phyloP scores from a whole-genome alignment of 1,140 invertebrate species.

The Polyergus mexicanus region DNA sequence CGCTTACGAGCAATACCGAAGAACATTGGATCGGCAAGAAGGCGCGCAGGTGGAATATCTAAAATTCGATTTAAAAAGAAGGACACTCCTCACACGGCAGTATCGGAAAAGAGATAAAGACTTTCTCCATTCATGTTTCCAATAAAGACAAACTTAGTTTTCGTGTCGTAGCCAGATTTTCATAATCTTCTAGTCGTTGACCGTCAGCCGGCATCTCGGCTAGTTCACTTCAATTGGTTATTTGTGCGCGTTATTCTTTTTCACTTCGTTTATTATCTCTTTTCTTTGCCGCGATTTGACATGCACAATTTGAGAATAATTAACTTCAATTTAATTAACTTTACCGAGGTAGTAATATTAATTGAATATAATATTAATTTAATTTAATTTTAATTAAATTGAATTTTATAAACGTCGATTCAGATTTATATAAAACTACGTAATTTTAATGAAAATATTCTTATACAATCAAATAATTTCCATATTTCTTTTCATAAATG shows the following conservation, averaged over 20 bases:
- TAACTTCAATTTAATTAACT: conserved; percentile 3
- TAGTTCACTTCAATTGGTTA: conserved; percentile 31
- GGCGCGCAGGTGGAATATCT: conserved; percentile 47
- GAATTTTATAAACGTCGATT: not conserved
- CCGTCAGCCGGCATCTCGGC: conserved; percentile 13
- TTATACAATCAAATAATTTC: not conserved
- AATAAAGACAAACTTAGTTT: conserved; percentile 72
- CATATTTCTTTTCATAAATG: not conserved
- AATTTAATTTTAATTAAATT: no score
- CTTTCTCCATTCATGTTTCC: conserved; percentile 49
- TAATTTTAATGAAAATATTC: not conserved
- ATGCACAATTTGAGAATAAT: conserved; percentile 1
- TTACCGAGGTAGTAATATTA: not conserved
- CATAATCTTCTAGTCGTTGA: conserved; percentile 61
- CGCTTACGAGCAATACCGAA: not conserved
- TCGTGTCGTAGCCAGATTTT: conserved; percentile 46
- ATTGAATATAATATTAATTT: not conserved
- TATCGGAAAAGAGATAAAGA: conserved; percentile 29
- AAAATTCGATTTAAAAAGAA: conserved; percentile 69
- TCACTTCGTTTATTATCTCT: not conserved
- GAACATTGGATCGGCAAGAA: conserved; percentile 1
- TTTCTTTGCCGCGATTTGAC: not conserved
- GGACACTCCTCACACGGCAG: not conserved
- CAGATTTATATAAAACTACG: not conserved
- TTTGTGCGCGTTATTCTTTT: not conserved